A percentile compares a stretch with the other conserved stretches of the same genome.
These are phyloP conservation scores for Colostygia pectinataria DNA, from an alignment of 2,888 invertebrate species.

Conservation along the genomic window DNA sequence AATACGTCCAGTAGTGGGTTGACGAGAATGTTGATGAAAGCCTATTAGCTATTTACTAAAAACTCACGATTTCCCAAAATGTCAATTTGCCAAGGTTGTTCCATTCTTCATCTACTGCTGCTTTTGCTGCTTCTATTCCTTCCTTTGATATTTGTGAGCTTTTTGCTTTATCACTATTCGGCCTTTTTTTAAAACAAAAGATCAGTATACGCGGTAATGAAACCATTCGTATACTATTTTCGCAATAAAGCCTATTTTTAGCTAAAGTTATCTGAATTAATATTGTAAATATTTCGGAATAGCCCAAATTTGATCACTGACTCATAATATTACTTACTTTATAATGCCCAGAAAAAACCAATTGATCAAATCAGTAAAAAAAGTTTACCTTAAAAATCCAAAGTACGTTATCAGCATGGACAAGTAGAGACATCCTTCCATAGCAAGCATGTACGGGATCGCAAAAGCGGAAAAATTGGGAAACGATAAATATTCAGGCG, in stretches of 20 bases:
- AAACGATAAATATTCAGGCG: conserved; percentile 75
- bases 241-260: too few relatives aligned
- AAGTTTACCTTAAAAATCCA: conserved; percentile 60
- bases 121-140: conserved; percentile 52
- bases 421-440: conserved; percentile 49
- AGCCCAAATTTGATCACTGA: too few relatives aligned
- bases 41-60: background rate
- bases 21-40: too few relatives aligned
- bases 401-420: conserved; percentile 51
- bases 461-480: conserved; percentile 61
- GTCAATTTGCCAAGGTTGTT: conserved; percentile 52
- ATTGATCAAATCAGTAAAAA: background rate
- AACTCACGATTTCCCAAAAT: conserved; percentile 63
- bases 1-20: too few relatives aligned
- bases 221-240: background rate
- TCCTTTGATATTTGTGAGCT: conserved; percentile 72
- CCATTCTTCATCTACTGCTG: conserved; percentile 47
- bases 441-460: conserved; percentile 58
- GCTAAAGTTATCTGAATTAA: too few relatives aligned
- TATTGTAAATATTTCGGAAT: too few relatives aligned
- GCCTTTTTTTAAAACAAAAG: too few relatives aligned
- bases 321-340: too few relatives aligned
- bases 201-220: too few relatives aligned
- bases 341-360: too few relatives aligned
- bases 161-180: conserved; percentile 82